These are phyloP conservation scores for Procavia capensis DNA, from an alignment of 2,113 vertebrate genomes.

Conservation along the genomic window DNA sequence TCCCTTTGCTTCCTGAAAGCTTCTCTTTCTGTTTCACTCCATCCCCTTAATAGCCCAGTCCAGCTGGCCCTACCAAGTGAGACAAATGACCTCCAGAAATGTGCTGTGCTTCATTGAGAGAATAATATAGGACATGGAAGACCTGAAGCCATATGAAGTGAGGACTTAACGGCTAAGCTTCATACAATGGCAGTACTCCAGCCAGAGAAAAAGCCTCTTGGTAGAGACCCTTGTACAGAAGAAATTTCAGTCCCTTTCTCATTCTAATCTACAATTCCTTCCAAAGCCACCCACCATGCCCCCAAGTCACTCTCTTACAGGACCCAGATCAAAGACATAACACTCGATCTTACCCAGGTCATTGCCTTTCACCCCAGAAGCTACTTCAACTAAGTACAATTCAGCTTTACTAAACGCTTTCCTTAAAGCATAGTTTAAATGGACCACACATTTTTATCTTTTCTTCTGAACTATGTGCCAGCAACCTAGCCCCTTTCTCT, in stretches of 20 bases:
- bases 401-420: conserved; percentile 49
- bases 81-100: conserved; percentile 66
- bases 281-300: neutral
- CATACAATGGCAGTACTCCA: conserved; percentile 36
- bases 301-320: neutral
- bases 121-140: conserved; percentile 60
- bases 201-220: conserved; percentile 28
- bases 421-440: conserved; percentile 51
- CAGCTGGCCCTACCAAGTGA: conserved; percentile 40
- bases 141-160: conserved; percentile 59
- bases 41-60: conserved; percentile 11
- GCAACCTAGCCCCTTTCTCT: neutral
- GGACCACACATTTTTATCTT: neutral
- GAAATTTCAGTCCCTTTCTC: conserved; percentile 27
- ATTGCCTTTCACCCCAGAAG: conserved; percentile 57
- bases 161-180: conserved; percentile 50
- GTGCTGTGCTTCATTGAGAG: conserved; percentile 39
- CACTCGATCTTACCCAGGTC: conserved; percentile 61
- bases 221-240: neutral
- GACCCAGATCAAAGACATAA: conserved; percentile 45
- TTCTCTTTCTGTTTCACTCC: conserved; percentile 51
- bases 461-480: neutral
- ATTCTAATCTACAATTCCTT: conserved; percentile 43
- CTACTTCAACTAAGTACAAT: conserved; percentile 61
- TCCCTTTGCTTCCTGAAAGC: conserved; percentile 50